phyloP scores from a whole-genome alignment of 2,113 vertebrate genomes.

The Labeo catla region DNA sequence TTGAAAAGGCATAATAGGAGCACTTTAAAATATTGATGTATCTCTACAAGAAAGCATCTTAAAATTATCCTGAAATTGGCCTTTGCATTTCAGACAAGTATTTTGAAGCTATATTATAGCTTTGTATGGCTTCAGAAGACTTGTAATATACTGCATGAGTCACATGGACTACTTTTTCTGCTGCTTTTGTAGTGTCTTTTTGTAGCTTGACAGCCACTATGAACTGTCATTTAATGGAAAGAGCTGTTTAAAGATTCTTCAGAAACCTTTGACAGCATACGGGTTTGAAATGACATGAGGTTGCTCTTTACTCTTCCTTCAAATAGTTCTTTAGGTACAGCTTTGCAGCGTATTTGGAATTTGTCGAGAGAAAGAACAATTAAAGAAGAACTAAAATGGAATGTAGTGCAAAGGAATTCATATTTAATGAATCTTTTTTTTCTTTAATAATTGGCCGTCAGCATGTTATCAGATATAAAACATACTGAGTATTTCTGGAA shows the following conservation, averaged over 20 bases:
- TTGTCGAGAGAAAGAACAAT: too few species aligned
- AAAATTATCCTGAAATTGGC: not conserved
- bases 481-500: not conserved
- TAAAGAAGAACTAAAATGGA: not conserved
- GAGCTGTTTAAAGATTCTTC: not conserved
- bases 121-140: not conserved
- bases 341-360: not conserved
- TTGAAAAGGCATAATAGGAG: too few species aligned
- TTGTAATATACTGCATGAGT: not conserved
- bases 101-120: not conserved
- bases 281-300: not conserved
- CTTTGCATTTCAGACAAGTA: not conserved
- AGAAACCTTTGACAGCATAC: conserved; percentile 1
- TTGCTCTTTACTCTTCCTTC: not conserved
- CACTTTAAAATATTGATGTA: not conserved
- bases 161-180: not conserved
- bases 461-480: not conserved
- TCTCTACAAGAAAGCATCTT: not conserved
- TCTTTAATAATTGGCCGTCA: not conserved
- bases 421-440: not conserved
- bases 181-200: not conserved
- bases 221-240: conserved; percentile 2
- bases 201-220: not conserved
- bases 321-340: not conserved
- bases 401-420: not conserved